Evolutionary conservation across 1,140 invertebrate genomes (phyloP), one percentile per base, ranked within the genome.

Genomic region (Radopholus similis): DNA sequence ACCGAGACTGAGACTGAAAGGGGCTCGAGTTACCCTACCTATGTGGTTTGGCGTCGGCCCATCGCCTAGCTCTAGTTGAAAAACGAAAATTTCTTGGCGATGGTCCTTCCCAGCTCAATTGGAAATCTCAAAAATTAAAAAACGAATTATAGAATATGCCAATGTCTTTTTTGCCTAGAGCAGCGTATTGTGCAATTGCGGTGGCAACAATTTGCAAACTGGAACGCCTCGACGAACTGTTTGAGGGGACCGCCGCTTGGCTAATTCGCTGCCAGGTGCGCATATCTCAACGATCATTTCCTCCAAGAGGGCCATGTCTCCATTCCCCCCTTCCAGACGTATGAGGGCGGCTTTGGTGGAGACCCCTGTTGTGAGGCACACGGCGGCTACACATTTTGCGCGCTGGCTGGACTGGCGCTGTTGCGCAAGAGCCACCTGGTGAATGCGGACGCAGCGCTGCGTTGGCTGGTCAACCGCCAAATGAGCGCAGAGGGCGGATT

Each of bases 341-440:
- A 96, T 86, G 95, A 98, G 86, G 95, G 95, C 55, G 95, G 95
- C 0, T 97, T 98, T 87, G 90, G 89, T 56, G 94, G 93, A 0
- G 89, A 87, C 78, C 95, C 94, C 21, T 92, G 91, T 13, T 89
- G 93, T 87, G 95, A 98, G 85, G 95, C 95, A 23, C 95, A 99
- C 86, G 95, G 95, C 4, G 95, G 95, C 23, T 97, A 97, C 84
- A 89, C 94, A 6, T 97, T 94, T 85, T 99, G 95, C 88, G 94
- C 90, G 9, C 86, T 97, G 40, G 92, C 95, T 51, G 87, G 90
- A 3, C 85, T 98, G 15, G 87, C 89, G 15, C 83, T 99, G 58
- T 85, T 98, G 6, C 88, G 89, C 1, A 77, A 75, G 49, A 15
- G 42, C 15, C 28, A 71, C 26, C 42, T 77, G 35, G 26, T 71